Evolutionary conservation across 1,140 invertebrate species (phyloP).

Genomic region (Drosophila virilis): DNA sequence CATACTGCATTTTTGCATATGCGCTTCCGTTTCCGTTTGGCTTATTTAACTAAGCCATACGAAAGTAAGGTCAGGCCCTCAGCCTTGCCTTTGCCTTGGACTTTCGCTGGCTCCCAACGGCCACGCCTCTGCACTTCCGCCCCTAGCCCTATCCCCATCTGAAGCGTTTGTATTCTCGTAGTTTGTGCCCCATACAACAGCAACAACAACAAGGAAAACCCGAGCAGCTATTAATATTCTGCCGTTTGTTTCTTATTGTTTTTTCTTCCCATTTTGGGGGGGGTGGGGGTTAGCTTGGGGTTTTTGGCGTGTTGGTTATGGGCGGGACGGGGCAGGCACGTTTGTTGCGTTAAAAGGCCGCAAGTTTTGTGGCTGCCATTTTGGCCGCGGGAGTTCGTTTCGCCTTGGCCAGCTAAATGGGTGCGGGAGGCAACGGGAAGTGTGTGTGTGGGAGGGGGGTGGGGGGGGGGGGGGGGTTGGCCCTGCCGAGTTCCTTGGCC

Average conservation of each 20-base stretch:
- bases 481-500: constrained; percentile 21
- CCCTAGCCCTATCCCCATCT: background rate
- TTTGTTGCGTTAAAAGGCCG: constrained; percentile 59
- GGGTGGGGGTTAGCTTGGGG: background rate
- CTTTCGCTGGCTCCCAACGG: constrained; percentile 9
- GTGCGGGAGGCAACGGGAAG: too few relatives aligned
- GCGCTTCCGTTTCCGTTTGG: constrained; percentile 26
- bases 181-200: background rate
- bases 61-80: constrained; percentile 29
- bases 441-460: too few relatives aligned
- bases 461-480: too few relatives aligned
- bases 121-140: background rate
- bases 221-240: constrained; percentile 48
- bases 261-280: constrained; percentile 13
- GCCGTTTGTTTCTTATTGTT: constrained; percentile 37
- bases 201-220: background rate
- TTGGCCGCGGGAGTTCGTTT: constrained; percentile 42
- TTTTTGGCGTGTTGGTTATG: too few relatives aligned
- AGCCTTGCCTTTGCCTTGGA: constrained; percentile 36
- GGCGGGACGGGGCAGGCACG: background rate
- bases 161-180: constrained; percentile 6
- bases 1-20: constrained; percentile 25
- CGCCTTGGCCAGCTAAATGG: background rate
- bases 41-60: constrained; percentile 36
- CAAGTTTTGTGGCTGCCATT: constrained; percentile 56